Conservation (phyloP, 1,140 invertebrate species). For the Pogonomyrmex californicus region DNA sequence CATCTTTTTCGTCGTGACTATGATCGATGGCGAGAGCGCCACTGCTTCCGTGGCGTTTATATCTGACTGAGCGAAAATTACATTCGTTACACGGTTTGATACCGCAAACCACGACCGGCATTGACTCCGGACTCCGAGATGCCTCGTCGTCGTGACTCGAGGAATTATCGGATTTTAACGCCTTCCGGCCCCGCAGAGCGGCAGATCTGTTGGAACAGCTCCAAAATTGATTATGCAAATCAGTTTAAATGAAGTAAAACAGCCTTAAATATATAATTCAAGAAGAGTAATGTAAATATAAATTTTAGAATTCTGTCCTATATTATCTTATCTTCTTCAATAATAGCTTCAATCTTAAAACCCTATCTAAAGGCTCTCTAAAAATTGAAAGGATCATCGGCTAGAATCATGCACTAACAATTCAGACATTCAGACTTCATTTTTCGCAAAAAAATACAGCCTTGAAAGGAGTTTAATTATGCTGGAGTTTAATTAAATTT, state of each 20-base stretch:
- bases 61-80: conserved; percentile 59
- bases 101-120: conserved; percentile 6
- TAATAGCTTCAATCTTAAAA: not conserved
- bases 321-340: not conserved
- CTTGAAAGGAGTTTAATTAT: not conserved
- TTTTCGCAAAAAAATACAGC: not conserved
- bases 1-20: conserved; percentile 68
- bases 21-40: conserved; percentile 53
- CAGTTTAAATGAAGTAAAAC: not conserved
- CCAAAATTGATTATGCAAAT: conserved; percentile 27
- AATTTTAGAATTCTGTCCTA: not conserved
- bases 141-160: conserved; percentile 13
- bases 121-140: not conserved
- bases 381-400: not conserved
- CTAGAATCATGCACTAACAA: not conserved
- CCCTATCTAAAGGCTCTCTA: not conserved
- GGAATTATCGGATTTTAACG: conserved; percentile 12
- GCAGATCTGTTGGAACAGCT: not conserved
- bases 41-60: conserved; percentile 35
- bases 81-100: conserved; percentile 59
- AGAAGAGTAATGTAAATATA: not conserved
- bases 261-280: not conserved
- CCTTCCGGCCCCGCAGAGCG: not conserved
- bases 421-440: not conserved
- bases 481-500: not conserved